Conservation (phyloP, 2,797 vertebrate species). For the Lutjanus argentimaculatus region DNA sequence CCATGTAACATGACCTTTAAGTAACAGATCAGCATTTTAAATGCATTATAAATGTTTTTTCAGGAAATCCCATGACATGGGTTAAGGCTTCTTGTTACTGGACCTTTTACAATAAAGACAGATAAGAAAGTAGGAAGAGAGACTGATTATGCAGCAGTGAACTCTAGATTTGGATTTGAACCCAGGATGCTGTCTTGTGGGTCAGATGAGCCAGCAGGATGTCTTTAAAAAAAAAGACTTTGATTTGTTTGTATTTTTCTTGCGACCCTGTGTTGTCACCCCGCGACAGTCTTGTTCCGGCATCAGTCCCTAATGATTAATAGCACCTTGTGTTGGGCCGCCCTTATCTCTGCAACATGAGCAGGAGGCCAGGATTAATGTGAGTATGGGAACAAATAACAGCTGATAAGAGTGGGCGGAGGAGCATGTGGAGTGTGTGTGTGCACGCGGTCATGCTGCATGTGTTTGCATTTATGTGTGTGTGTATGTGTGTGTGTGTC, state of each 20-base stretch:
- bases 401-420: conserved; percentile 63
- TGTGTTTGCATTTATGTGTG: conserved; percentile 25
- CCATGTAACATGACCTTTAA: background rate
- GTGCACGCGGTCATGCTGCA: background rate
- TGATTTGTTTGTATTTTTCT: background rate
- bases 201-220: background rate
- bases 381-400: conserved; percentile 60
- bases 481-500: conserved; percentile 15
- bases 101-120: background rate
- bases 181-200: background rate
- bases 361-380: conserved; percentile 47
- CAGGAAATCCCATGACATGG: background rate
- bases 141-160: background rate
- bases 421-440: conserved; percentile 31
- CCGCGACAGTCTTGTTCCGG: background rate
- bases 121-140: background rate
- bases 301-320: conserved; percentile 68
- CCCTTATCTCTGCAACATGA: conserved; percentile 58
- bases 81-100: background rate
- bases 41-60: background rate
- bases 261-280: background rate
- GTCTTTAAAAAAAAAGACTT: background rate
- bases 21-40: background rate
- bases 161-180: background rate
- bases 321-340: conserved; percentile 43